Base-by-base conservation (phyloP, 1,140 invertebrate species). In the Drosophila seguyi region DNA sequence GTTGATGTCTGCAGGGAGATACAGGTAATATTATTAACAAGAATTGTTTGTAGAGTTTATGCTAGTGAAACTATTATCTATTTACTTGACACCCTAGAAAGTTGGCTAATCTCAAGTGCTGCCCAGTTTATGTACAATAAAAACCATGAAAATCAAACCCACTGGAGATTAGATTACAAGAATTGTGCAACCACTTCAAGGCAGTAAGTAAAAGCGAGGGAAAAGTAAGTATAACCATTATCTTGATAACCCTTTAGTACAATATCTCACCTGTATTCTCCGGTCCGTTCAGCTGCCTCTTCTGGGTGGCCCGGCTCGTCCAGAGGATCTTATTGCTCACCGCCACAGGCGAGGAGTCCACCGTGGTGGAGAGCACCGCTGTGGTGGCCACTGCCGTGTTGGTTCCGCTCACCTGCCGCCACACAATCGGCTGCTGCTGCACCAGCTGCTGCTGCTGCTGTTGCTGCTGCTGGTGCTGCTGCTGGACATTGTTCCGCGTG, bases 391-490 rank as follows among this genome's bases (percentile, higher is more conserved):
- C 85, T 0, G 86, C 86, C 22, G 87, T 81, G 27, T 86, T 87
- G 8, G 90, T 92, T 14, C 84, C 75, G 65, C 81, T 88, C 42
- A 92, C 81, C 50, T 92, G 91, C 8, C 91, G 91, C 91, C 91
- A 92, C 14, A 92, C 85, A 42, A 92, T 87, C 13, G 75, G 81
- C 25, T 92, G 85, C 25, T 77, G 80, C 60, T 81, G 82, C 59
- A 84, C 84, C 52, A 85, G 50, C 44, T 84, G 80, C 14, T 75
- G 76, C 16, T 75, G 76, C 39, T 88, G 80, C 10, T 75, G 76
- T 11, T 86, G 87, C 18, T 79, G 83, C 36, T 87, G n/a, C n/a
- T n/a, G n/a, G n/a, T n/a, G 77, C 50, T 90, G 82, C 55, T 85
- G 82, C 25, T 86, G 81, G 11, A 83, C 48, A 42, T 82, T 90